A percentile compares a stretch with the other conserved stretches of the same genome.
These are phyloP conservation scores for Habrosyne pyritoides DNA, from an alignment of 2,888 invertebrate genomes.

Conservation along the genomic window DNA sequence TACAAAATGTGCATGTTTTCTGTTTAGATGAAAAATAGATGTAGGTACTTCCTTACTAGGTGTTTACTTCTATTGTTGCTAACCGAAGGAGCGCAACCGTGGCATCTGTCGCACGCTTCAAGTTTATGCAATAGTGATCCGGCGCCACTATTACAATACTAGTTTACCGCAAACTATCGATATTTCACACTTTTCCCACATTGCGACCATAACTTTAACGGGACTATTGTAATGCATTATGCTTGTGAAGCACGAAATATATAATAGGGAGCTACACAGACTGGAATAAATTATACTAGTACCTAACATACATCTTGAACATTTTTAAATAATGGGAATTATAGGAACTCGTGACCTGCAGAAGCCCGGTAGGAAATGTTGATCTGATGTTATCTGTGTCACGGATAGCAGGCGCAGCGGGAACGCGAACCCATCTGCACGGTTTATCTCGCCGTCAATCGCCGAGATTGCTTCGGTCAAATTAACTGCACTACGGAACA, in stretches of 20 bases:
- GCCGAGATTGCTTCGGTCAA: slow-evolving; percentile 48
- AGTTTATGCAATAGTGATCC: slow-evolving; percentile 36
- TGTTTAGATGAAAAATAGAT: no score
- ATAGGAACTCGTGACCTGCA: slow-evolving; percentile 38
- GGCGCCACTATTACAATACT: slow-evolving; percentile 35
- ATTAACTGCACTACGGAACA: slow-evolving; percentile 56
- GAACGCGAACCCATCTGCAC: slow-evolving; percentile 52
- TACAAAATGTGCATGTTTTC: no score
- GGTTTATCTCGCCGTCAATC: slow-evolving; percentile 51
- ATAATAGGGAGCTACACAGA: slow-evolving; percentile 6
- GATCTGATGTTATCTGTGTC: slow-evolving; percentile 64
- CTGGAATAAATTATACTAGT: no score
- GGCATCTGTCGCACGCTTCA: slow-evolving; percentile 42
- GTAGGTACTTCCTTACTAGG: slow-evolving; percentile 18
- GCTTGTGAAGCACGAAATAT: slow-evolving; percentile 5
- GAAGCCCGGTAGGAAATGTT: slow-evolving; percentile 56
- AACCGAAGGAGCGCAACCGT: slow-evolving; percentile 20
- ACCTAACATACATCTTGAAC: slow-evolving; percentile 32
- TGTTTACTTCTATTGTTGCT: no score
- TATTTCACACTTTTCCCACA: slow-evolving; percentile 73
- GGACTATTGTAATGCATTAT: slow-evolving; percentile 35
- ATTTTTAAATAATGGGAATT: slow-evolving; percentile 22
- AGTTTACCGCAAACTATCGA: slow-evolving; percentile 61
- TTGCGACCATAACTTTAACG: slow-evolving; percentile 61
- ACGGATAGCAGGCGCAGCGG: slow-evolving; percentile 57